phyloP scores from a whole-genome alignment of 2,888 invertebrate genomes.

The Morinoia aosen region DNA sequence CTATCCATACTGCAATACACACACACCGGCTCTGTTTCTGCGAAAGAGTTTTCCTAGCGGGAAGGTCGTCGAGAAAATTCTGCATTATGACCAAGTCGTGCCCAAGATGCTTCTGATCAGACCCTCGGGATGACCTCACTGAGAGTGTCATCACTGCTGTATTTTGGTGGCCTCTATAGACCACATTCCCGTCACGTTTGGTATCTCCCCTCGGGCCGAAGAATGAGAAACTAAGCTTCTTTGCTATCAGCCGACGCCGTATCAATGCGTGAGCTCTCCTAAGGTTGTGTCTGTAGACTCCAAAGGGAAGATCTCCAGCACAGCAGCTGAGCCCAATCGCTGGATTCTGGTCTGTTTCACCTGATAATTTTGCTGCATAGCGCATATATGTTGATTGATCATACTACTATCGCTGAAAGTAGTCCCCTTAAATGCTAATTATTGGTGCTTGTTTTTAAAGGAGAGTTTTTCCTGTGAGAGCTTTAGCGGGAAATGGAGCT shows the following conservation, averaged over 20 bases:
- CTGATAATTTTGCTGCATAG: not conserved
- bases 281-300: not conserved
- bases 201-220: conserved; percentile 19
- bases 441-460: not conserved
- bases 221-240: conserved; percentile 51
- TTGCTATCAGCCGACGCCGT: conserved; percentile 43
- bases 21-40: not conserved
- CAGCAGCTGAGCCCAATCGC: conserved; percentile 5
- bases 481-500: not conserved
- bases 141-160: conserved; percentile 45
- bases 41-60: not conserved
- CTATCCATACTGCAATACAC: not conserved
- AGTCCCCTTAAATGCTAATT: not conserved
- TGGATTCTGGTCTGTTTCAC: not conserved
- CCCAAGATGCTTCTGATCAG: conserved; percentile 6
- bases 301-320: not conserved
- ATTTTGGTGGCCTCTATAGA: conserved; percentile 23
- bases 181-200: conserved; percentile 47
- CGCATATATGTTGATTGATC: not conserved
- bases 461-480: not conserved
- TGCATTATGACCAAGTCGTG: conserved; percentile 24
- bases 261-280: conserved; percentile 7
- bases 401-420: not conserved
- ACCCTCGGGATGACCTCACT: conserved; percentile 7
- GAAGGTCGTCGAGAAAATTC: not conserved